Percentiles rank a stretch among this genome's conserved stretches.
phyloP scores from a whole-genome alignment of 1,140 invertebrate species.

The Listronotus oregonensis region DNA sequence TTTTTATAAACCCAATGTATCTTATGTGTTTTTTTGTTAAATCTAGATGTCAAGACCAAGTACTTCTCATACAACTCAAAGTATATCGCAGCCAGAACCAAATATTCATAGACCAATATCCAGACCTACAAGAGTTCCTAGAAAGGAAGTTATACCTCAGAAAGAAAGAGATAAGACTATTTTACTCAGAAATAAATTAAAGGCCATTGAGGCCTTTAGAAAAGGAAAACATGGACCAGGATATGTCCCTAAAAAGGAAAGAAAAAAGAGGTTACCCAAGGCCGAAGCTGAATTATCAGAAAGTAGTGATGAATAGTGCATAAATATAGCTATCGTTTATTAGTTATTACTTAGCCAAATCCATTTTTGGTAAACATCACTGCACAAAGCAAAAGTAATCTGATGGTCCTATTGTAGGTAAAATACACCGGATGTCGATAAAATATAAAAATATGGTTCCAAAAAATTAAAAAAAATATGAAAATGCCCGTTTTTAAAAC shows the following conservation, averaged over 20 bases:
- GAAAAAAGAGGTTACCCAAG: constrained; percentile 58
- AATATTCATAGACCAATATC: not conserved
- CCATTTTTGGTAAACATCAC: too few species aligned
- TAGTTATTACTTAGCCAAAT: too few species aligned
- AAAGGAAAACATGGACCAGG: constrained; percentile 68
- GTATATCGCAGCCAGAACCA: not conserved
- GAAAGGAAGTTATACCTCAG: constrained; percentile 73
- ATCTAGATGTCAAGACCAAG: too few species aligned
- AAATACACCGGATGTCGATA: too few species aligned
- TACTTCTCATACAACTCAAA: not conserved
- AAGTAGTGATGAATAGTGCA: constrained; percentile 60
- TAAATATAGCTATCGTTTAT: too few species aligned
- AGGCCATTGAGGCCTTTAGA: constrained; percentile 76
- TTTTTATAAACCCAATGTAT: too few species aligned
- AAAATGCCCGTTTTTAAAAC: too few species aligned
- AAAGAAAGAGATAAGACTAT: constrained; percentile 68
- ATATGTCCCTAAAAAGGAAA: constrained; percentile 59
- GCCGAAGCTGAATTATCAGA: constrained; percentile 70
- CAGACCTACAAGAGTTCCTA: constrained; percentile 28
- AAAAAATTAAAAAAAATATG: too few species aligned
- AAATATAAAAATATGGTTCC: too few species aligned
- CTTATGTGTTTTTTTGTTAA: too few species aligned
- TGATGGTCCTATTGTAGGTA: too few species aligned
- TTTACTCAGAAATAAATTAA: constrained; percentile 70
- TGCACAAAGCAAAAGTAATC: too few species aligned